Evolutionary conservation across 1,140 invertebrate species (phyloP), one percentile per base, ranked within the genome.

Genomic region (Diprion similis): DNA sequence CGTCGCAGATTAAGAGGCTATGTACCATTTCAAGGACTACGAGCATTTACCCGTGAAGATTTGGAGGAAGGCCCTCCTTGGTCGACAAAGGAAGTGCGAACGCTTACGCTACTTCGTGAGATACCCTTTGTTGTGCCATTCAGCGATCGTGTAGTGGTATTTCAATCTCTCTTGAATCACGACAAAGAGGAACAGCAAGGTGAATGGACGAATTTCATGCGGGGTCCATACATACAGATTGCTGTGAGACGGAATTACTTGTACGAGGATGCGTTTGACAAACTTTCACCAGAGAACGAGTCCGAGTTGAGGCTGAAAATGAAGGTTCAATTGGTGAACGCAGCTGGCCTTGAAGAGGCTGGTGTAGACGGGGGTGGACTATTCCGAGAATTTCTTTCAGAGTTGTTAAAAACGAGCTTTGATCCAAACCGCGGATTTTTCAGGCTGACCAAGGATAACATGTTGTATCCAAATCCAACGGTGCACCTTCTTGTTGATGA

Each of bases 401-500:
- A 98, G 84, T 88, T 99, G 8, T 87, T 99, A 8, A 98, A 97
- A 86, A 98, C 97, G 0, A 95, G 96, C 0, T 99, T 99, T 85
- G 97, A 99, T 89, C 98, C 98, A 0, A 99, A 99, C 84, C 90
- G 97, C 64, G 98, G 98, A 0, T 95, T 99, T 81, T 99, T 99
- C 85, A 87, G 94, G 70, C 89, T 97, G 15, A 99, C 97, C 0
- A 94, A 93, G 76, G 97, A 99, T 81, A 96, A 98, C 82, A 93
- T 96, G 85, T 84, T 99, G 10, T 99, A 99, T 87, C 98, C 98
- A 0, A 99, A 99, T 88, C 98, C 98, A 0, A 94, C 95, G 64
- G 96, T 97, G 10, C 91, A 94, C 75, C 85, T 96, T 18, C 85
- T 99, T 0, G 91, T 96, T 18, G 92, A 94, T 8, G 94, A 98